These are phyloP conservation scores for Myotis lucifugus DNA, from an alignment of 2,113 vertebrate species.

Conservation along the genomic window DNA sequence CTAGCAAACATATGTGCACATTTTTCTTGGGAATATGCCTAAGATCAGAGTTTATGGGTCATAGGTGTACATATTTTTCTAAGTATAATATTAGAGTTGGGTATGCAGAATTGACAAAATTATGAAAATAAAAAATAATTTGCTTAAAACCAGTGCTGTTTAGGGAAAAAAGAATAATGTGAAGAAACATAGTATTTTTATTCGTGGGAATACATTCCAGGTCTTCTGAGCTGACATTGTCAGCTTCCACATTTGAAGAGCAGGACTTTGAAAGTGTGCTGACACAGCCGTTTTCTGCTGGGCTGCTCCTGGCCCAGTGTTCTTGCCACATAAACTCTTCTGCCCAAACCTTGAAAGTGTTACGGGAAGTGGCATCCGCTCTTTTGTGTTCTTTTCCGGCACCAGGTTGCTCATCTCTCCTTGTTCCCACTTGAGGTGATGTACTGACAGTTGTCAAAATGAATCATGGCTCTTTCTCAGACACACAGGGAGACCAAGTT, in stretches of 20 bases:
- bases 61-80: not conserved
- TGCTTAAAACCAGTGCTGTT: constrained; percentile 46
- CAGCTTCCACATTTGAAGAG: constrained; percentile 18
- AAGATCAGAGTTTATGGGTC: not conserved
- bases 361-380: constrained; percentile 77
- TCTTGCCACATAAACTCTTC: constrained; percentile 77
- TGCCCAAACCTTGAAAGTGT: constrained; percentile 79
- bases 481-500: constrained; percentile 78
- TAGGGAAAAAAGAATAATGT: constrained; percentile 37
- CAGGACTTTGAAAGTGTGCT: constrained; percentile 49
- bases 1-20: not conserved
- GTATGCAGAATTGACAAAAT: constrained; percentile 54
- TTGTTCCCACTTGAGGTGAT: constrained; percentile 77
- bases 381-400: constrained; percentile 73
- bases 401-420: constrained; percentile 78
- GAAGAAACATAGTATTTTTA: constrained; percentile 51
- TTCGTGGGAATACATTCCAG: constrained; percentile 39
- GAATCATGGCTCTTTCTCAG: constrained; percentile 86
- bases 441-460: constrained; percentile 84
- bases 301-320: constrained; percentile 62
- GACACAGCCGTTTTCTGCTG: constrained; percentile 54
- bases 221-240: not conserved
- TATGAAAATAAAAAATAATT: constrained; percentile 48
- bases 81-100: not conserved
- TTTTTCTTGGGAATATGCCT: not conserved